Conservation (phyloP, 2,113 vertebrate species). For the Poeciliopsis occidentalis region DNA sequence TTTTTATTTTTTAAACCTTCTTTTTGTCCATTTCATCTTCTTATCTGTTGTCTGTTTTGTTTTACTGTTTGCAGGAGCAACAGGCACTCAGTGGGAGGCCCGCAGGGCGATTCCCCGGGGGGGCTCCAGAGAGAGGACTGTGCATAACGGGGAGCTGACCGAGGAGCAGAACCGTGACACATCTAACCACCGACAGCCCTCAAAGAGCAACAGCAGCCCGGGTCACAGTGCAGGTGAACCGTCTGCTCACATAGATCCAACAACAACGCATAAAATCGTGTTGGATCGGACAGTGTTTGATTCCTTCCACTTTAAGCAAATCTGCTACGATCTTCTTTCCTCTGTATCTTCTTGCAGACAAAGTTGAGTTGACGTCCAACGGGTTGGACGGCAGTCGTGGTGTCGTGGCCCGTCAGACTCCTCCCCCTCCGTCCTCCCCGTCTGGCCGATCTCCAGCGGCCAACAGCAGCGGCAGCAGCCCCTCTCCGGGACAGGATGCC, state of each 20-base stretch:
- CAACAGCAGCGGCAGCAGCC: slow-evolving; percentile 26
- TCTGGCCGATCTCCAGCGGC: slow-evolving; percentile 37
- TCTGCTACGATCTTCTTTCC: not conserved
- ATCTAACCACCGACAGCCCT: slow-evolving; percentile 68
- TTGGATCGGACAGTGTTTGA: not conserved
- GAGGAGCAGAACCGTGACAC: slow-evolving; percentile 76
- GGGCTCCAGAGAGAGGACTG: slow-evolving; percentile 51
- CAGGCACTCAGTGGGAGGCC: slow-evolving; percentile 74
- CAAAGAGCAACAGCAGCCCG: slow-evolving; percentile 70
- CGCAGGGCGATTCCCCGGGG: slow-evolving; percentile 70
- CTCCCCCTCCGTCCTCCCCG: slow-evolving; percentile 62
- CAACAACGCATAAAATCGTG: too few relatives aligned
- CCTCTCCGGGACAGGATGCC: slow-evolving; percentile 56
- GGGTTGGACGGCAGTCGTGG: slow-evolving; percentile 70
- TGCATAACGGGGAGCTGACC: slow-evolving; percentile 66
- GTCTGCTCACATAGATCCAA: not conserved
- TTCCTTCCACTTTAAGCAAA: not conserved
- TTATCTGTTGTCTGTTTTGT: not conserved
- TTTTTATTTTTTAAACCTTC: not conserved
- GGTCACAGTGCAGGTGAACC: slow-evolving; percentile 64
- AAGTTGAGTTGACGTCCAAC: slow-evolving; percentile 76
- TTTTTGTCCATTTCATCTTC: not conserved
- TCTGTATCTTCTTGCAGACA: slow-evolving; percentile 74
- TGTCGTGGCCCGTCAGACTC: slow-evolving; percentile 47
- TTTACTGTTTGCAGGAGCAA: slow-evolving; percentile 73